Conservation (phyloP, 1,140 invertebrate genomes). For the Zaprionus lachaisei region DNA sequence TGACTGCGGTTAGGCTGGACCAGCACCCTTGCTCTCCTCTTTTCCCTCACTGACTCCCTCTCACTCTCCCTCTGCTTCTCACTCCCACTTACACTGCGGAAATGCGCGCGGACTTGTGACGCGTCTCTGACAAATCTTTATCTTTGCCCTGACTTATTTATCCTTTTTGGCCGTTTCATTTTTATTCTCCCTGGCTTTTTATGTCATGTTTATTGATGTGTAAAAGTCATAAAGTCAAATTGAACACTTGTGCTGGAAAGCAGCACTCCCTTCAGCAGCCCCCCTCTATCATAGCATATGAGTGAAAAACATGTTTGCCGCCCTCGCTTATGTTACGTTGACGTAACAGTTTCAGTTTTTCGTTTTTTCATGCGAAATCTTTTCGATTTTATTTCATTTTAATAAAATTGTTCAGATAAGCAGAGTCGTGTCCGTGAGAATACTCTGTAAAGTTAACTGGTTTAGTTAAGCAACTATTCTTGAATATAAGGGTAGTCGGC, state of each 20-base stretch:
- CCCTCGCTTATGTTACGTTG: constrained; percentile 38
- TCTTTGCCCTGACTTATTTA: constrained; percentile 78
- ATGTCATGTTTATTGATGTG: constrained; percentile 83
- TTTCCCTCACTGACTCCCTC: constrained; percentile 5
- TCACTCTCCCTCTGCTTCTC: constrained; percentile 1
- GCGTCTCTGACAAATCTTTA: constrained; percentile 71
- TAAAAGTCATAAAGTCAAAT: constrained; percentile 84
- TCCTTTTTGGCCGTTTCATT: constrained; percentile 76
- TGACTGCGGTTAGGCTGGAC: constrained; percentile 68
- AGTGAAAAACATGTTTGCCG: constrained; percentile 7
- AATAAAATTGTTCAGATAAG: constrained; percentile 38
- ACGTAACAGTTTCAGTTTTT: constrained; percentile 24
- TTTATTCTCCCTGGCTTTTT: constrained; percentile 74
- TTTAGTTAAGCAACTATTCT: not conserved
- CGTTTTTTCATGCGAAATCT: not conserved
- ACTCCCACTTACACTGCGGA: not conserved
- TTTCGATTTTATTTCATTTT: constrained; percentile 53
- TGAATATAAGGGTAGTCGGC: not conserved
- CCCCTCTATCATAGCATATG: not conserved
- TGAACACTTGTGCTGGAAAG: constrained; percentile 73
- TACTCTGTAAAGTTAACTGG: constrained; percentile 8
- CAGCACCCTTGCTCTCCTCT: not conserved
- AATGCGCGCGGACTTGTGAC: constrained; percentile 5
- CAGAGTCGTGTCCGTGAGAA: not conserved
- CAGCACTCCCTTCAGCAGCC: not conserved